A percentile compares a stretch with the other conserved stretches of the same genome.
phyloP scores from a whole-genome alignment of 2,888 invertebrate species.

The Deilephila elpenor region DNA sequence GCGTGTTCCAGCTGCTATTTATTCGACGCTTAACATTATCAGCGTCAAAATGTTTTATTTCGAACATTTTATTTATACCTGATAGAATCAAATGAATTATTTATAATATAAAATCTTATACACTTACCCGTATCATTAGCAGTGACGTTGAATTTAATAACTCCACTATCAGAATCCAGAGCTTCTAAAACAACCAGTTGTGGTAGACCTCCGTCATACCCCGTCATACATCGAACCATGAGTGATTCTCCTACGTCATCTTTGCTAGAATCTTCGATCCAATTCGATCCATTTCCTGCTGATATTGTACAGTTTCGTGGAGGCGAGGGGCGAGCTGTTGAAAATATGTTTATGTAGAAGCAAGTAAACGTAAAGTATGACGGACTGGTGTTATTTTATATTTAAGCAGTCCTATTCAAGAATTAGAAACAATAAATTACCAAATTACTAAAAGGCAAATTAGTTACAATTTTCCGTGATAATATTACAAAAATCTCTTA shows the following conservation, averaged over 20 bases:
- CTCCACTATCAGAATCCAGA: slow-evolving; percentile 88
- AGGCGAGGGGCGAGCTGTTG: slow-evolving; percentile 90
- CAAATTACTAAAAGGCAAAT: no score
- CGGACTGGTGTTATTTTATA: background rate
- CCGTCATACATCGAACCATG: slow-evolving; percentile 93
- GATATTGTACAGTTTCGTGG: slow-evolving; percentile 93
- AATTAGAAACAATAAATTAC: no score
- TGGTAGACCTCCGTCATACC: slow-evolving; percentile 94
- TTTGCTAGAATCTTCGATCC: slow-evolving; percentile 71
- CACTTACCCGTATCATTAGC: slow-evolving; percentile 82
- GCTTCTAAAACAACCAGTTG: slow-evolving; percentile 94
- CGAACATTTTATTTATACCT: no score
- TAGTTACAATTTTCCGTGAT: no score
- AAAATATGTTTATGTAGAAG: slow-evolving; percentile 11
- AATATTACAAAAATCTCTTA: no score
- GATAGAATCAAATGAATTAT: background rate
- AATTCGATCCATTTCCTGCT: slow-evolving; percentile 83
- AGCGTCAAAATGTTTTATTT: no score
- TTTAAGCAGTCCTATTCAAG: no score
- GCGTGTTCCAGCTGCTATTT: no score
- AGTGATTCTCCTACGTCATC: slow-evolving; percentile 77
- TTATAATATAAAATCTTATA: no score
- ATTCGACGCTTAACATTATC: no score
- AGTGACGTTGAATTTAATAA: slow-evolving; percentile 88
- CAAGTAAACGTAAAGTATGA: background rate